Evolutionary conservation across 2,113 vertebrate genomes (phyloP).

Genomic region (Charadrius vociferus): DNA sequence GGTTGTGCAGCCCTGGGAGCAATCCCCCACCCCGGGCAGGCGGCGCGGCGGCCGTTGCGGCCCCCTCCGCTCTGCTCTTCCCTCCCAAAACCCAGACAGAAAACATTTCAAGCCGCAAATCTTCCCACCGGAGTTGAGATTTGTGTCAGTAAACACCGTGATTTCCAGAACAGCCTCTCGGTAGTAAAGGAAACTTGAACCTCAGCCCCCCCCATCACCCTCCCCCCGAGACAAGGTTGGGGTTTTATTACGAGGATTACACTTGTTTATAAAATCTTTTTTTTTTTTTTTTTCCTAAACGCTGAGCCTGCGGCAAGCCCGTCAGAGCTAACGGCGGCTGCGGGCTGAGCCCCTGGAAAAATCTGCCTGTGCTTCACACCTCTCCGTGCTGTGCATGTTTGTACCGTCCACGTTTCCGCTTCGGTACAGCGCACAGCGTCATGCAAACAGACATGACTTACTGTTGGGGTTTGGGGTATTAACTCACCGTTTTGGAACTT

Average conservation of each 20-base stretch:
- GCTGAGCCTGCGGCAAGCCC: neutral
- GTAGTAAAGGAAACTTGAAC: neutral
- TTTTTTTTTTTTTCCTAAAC: neutral
- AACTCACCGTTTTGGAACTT: neutral
- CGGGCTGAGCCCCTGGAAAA: neutral
- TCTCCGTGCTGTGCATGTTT: fast-evolving
- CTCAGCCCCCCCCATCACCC: neutral
- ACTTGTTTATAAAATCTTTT: neutral
- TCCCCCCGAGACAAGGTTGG: fast-evolving
- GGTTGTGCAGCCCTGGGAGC: neutral
- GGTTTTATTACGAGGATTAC: neutral
- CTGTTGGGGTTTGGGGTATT: neutral
- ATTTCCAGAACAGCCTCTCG: neutral
- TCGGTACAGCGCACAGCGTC: fast-evolving
- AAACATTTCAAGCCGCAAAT: neutral
- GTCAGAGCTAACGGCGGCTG: neutral
- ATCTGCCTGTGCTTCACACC: neutral
- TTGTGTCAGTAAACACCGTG: neutral
- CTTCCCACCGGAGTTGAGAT: neutral
- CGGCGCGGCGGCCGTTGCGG: fast-evolving
- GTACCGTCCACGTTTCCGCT: neutral
- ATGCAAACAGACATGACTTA: neutral
- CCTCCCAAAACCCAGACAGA: neutral
- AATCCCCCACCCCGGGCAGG: fast-evolving
- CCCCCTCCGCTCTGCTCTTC: fast-evolving